These are phyloP conservation scores for Cantharis rustica DNA, from an alignment of 2,888 invertebrate genomes.

Conservation along the genomic window DNA sequence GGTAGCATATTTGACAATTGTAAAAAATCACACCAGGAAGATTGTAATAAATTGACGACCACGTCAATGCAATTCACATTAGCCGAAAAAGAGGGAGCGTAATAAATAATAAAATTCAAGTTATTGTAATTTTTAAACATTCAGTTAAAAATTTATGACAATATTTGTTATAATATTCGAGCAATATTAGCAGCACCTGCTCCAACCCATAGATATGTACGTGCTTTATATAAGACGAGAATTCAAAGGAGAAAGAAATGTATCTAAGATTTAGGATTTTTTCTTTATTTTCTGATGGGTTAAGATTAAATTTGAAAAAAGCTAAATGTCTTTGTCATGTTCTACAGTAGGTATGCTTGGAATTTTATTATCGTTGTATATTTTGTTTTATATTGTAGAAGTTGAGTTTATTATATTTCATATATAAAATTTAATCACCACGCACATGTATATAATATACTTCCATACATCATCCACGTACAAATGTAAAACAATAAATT, in stretches of 20 bases:
- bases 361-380: conserved; percentile 14
- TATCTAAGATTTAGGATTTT: neutral
- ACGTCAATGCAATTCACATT: neutral
- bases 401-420: neutral
- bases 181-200: neutral
- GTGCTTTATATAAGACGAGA: neutral
- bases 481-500: neutral
- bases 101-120: neutral
- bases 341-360: conserved; percentile 10
- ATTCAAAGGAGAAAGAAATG: neutral
- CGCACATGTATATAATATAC: neutral
- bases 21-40: neutral
- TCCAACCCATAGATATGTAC: neutral
- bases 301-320: conserved; percentile 2
- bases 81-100: neutral
- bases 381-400: neutral
- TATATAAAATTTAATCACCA: neutral
- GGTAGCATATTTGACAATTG: neutral
- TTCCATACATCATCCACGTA: neutral
- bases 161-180: neutral
- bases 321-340: conserved; percentile 8
- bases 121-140: neutral
- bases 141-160: neutral
- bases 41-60: neutral
- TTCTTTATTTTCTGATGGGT: neutral